Evolutionary conservation across 2,113 vertebrate species (phyloP), one percentile per base, ranked within the genome.

Genomic region (Peromyscus polionotus): DNA sequence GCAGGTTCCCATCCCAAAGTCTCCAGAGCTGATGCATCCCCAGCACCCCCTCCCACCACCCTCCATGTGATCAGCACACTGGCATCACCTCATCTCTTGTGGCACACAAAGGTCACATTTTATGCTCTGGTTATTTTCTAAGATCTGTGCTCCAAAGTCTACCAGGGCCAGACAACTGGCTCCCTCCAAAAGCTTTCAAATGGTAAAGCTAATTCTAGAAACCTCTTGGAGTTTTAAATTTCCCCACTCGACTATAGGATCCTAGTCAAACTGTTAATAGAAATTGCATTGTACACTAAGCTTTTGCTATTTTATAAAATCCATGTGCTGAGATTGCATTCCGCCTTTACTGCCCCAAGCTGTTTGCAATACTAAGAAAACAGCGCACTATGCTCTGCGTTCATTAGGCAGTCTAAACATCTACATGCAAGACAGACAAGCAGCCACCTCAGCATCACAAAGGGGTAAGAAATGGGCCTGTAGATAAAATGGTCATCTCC

Each of bases 111-210:
- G 90, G 57, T 65, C 90, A 92, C 72, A 73, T 39, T 73, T 85
- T 72, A 77, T 4, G 3, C 61, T 36, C 48, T 7, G 57, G 33
- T 31, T 48, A 14, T 28, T 67, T 96, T 51, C 67, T 45, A 79
- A 51, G 26, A 89, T 45, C 59, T 85, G 28, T 61, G 26, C 39
- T 90, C n/a, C 84, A 61, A 26, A 81, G 68, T 45, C 45, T 92
- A 61, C n/a, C 9, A 3, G 54, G 73, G 54, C 39, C 39, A 77
- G 65, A 86, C 13, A 48, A 72, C 8, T 33, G 36, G 51, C 65
- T 5, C 22, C 22, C 91, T 75, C 92, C 84, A 91, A 72, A 95
- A 51, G 72, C 19, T 75, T 94, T 73, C 73, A n/a, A 28, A 61
- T 65, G 16, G 22, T 80, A 54, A n/a, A 84, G 67, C 48, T 26